Conservation (phyloP, 1,140 invertebrate genomes). For the Drosophila saltans region DNA sequence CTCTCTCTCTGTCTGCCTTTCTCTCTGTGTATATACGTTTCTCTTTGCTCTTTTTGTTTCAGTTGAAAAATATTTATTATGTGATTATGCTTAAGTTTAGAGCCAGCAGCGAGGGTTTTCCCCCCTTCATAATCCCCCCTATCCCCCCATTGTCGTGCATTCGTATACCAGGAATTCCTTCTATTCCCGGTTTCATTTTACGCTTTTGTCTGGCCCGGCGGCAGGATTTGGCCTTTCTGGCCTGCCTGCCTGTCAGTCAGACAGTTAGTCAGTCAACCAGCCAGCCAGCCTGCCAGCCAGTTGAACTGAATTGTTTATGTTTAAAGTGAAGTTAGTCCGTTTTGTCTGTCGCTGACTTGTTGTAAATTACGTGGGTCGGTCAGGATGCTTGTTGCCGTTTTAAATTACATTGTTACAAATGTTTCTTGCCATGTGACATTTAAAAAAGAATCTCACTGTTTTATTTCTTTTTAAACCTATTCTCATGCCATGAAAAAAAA, state of each 20-base stretch:
- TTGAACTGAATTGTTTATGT: slow-evolving; percentile 52
- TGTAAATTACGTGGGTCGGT: slow-evolving; percentile 51
- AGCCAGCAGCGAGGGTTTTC: slow-evolving; percentile 35
- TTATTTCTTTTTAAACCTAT: background rate
- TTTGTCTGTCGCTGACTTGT: slow-evolving; percentile 50
- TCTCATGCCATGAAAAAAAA: background rate
- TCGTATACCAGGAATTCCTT: slow-evolving; percentile 36
- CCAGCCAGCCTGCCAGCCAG: background rate
- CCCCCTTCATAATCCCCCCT: background rate
- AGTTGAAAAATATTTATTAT: slow-evolving; percentile 72
- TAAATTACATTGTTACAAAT: slow-evolving; percentile 76
- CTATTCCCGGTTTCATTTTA: slow-evolving; percentile 31
- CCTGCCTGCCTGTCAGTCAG: slow-evolving; percentile 10
- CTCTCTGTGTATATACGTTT: slow-evolving; percentile 23
- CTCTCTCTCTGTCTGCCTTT: background rate
- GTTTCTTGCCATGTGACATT: slow-evolving; percentile 37
- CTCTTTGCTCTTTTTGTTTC: slow-evolving; percentile 15
- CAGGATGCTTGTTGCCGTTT: slow-evolving; percentile 40
- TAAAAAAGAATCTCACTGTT: slow-evolving; percentile 29
- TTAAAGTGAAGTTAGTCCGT: slow-evolving; percentile 42
- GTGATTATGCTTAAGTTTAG: slow-evolving; percentile 77
- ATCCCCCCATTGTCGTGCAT: slow-evolving; percentile 10
- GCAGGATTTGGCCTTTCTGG: slow-evolving; percentile 64
- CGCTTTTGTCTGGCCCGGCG: slow-evolving; percentile 42
- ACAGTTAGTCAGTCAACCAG: background rate